These are phyloP conservation scores for Cheilosia urbana DNA, from an alignment of 2,888 invertebrate genomes.

Conservation along the genomic window DNA sequence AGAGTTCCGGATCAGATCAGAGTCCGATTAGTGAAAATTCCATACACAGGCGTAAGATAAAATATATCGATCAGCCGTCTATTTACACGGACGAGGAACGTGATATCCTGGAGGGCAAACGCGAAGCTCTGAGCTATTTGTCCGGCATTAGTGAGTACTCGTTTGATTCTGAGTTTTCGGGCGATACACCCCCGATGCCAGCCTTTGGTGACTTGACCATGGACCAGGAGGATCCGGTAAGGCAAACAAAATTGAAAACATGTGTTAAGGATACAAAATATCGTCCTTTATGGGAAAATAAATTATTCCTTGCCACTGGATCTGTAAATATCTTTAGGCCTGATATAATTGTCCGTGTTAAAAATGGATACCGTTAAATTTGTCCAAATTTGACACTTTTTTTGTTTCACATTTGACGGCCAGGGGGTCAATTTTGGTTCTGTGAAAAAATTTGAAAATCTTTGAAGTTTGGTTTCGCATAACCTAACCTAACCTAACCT, in stretches of 20 bases:
- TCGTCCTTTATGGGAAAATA: too few species aligned
- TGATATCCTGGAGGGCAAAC: constrained; percentile 82
- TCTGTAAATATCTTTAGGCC: too few species aligned
- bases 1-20: constrained; percentile 78
- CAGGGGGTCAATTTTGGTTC: too few species aligned
- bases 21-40: constrained; percentile 83
- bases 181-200: constrained; percentile 85
- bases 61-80: constrained; percentile 85
- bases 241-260: constrained; percentile 36
- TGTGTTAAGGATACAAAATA: too few species aligned
- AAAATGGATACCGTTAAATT: too few species aligned
- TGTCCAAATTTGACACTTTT: too few species aligned
- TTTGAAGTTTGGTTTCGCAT: too few species aligned
- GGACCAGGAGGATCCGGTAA: constrained; percentile 83
- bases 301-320: too few species aligned
- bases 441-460: too few species aligned
- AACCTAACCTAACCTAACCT: too few species aligned
- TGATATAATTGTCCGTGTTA: too few species aligned
- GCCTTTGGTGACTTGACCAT: constrained; percentile 83
- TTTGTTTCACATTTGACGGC: too few species aligned
- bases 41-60: constrained; percentile 84
- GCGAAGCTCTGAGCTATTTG: constrained; percentile 79
- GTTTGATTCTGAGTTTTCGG: constrained; percentile 84
- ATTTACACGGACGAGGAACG: constrained; percentile 85
- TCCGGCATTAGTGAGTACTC: constrained; percentile 84